These are phyloP conservation scores for Cromileptes altivelis DNA, from an alignment of 2,113 vertebrate species.

Conservation along the genomic window DNA sequence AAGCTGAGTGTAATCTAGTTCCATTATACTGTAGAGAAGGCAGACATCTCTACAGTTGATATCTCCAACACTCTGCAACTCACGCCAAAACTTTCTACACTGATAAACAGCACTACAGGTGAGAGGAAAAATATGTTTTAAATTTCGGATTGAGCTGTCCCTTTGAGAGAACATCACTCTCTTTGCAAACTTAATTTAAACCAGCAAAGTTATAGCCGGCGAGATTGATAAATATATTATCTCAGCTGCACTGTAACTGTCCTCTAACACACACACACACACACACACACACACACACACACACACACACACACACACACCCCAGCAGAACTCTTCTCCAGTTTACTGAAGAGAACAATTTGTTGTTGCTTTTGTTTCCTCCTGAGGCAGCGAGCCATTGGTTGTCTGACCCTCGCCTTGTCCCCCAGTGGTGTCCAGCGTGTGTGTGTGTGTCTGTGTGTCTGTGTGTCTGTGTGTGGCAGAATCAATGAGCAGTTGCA, in stretches of 20 bases:
- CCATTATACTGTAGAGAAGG: no score
- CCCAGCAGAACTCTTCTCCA: background rate
- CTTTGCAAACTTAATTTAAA: background rate
- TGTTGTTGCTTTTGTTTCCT: constrained; percentile 46
- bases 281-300: no score
- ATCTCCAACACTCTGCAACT: no score
- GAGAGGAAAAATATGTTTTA: no score
- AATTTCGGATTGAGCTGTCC: no score
- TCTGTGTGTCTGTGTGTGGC: constrained; percentile 21
- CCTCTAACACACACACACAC: no score
- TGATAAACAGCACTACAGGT: no score
- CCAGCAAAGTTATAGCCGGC: background rate
- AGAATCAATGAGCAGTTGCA: constrained; percentile 53
- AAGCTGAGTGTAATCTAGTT: no score
- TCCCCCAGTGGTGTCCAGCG: constrained; percentile 6
- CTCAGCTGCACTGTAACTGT: background rate
- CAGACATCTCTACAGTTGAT: no score
- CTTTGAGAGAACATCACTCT: no score
- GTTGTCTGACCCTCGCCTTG: constrained; percentile 24
- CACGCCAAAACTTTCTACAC: no score
- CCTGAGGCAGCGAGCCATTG: constrained; percentile 33
- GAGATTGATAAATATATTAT: background rate
- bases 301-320: background rate
- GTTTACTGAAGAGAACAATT: constrained; percentile 23
- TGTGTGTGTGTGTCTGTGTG: constrained; percentile 21